Evolutionary conservation across 2,888 invertebrate genomes (phyloP), one percentile per base, ranked within the genome.

Genomic region (Ophraella communa): DNA sequence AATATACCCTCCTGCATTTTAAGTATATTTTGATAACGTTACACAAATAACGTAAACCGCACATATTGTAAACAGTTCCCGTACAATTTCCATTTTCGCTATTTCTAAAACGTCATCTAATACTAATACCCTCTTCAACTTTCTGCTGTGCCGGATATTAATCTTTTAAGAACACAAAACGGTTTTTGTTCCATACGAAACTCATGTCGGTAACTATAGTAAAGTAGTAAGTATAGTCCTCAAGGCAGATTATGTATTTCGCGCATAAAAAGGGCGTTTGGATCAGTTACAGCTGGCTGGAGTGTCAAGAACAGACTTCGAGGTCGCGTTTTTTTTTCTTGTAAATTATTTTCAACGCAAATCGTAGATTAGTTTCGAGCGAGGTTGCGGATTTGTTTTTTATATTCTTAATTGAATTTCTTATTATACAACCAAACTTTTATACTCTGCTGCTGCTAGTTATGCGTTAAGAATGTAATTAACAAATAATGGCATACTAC

Each of bases 271-370:
- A 47, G 21, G 47, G 47, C 23, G 47, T 21, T 47, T 8, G 47
- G 47, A 47, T 47, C 47, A 47, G 47, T 47, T 47, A 47, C 47
- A 47, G 47, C 47, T 47, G 47, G 21, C 47, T 47, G 47, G 47
- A 21, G 47, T 47, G 47, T 47, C 47, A 47, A 47, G 47, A 23
- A 47, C 47, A 47, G 21, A 17, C 47, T 47, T n/a, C 23, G 47
- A 47, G 47, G 21, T 47, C 21, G 23, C 23, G 21, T 5, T 30
- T 10, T 21, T 47, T 47, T 47, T 47, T 23, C 23, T 8, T 47
- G 21, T 14, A 23, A 47, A 47, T 23, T 23, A 47, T 23, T 23
- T 47, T 23, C 47, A 23, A 23, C 23, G 47, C 21, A 47, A 47
- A 47, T 23, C 7, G n/a, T 47, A n/a, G 47, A 23, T 47, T 47